These are phyloP conservation scores for Ptychoptera albimana DNA, from an alignment of 2,888 invertebrate genomes.

Conservation along the genomic window DNA sequence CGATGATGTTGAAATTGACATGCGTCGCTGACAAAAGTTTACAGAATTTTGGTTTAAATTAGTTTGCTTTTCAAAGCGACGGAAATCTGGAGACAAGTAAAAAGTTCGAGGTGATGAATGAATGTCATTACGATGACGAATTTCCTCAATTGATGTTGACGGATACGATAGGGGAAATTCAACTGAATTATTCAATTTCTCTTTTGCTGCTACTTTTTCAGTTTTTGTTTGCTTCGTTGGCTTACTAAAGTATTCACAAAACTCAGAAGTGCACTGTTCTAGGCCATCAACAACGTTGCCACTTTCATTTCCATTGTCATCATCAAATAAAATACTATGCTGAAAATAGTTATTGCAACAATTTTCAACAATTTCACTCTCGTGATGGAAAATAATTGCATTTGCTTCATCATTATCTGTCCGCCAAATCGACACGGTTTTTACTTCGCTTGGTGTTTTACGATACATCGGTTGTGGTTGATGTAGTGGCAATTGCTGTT, in stretches of 20 bases:
- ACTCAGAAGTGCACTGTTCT: no score
- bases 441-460: background rate
- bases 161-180: background rate
- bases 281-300: background rate
- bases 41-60: conserved; percentile 25
- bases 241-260: no score
- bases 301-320: background rate
- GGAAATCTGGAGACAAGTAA: conserved; percentile 8
- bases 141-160: background rate
- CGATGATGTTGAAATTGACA: conserved; percentile 1
- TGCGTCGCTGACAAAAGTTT: conserved; percentile 5
- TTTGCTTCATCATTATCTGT: conserved; percentile 21
- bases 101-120: conserved; percentile 1
- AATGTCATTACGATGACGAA: conserved; percentile 4
- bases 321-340: conserved; percentile 26
- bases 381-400: conserved; percentile 29
- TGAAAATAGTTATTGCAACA: conserved; percentile 28
- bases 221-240: no score
- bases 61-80: conserved; percentile 26
- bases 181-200: conserved; percentile 1
- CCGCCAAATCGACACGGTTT: conserved; percentile 21
- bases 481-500: background rate
- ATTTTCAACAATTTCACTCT: conserved; percentile 29
- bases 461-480: background rate
- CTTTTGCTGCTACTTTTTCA: no score